Conservation (phyloP, 2,113 vertebrate genomes). For the Crocuta crocuta region DNA sequence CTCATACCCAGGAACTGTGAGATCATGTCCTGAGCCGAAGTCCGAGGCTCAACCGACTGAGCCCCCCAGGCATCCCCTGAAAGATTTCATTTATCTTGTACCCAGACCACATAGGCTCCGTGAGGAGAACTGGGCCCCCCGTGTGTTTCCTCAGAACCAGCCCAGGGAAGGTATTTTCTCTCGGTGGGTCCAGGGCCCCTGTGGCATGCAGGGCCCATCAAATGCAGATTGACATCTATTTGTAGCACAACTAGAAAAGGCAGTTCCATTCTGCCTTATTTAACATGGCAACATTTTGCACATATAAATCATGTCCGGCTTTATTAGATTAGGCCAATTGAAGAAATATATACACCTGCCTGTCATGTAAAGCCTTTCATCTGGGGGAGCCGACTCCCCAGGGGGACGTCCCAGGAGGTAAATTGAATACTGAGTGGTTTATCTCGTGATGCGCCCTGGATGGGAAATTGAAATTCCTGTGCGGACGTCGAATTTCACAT, state of each 20-base stretch:
- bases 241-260: conserved; percentile 72
- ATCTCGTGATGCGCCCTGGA: conserved; percentile 3
- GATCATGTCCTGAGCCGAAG: no score
- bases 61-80: neutral
- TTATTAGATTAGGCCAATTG: conserved; percentile 73
- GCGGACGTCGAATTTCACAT: conserved; percentile 69
- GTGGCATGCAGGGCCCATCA: conserved; percentile 75
- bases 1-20: no score
- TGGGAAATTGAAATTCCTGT: conserved; percentile 74
- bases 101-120: neutral
- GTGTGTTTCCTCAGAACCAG: conserved; percentile 3
- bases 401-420: conserved; percentile 74
- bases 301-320: conserved; percentile 82
- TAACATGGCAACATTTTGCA: conserved; percentile 76
- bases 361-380: conserved; percentile 78
- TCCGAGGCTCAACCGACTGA: no score
- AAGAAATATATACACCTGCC: conserved; percentile 71
- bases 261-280: conserved; percentile 82
- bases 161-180: conserved; percentile 8
- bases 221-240: conserved; percentile 80
- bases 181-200: conserved; percentile 54
- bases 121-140: neutral
- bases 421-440: conserved; percentile 80
- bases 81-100: neutral
- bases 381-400: conserved; percentile 65